Evolutionary conservation across 2,888 invertebrate genomes (phyloP), one percentile per base, ranked within the genome.

Genomic region (Pristionchus fissidentatus): DNA sequence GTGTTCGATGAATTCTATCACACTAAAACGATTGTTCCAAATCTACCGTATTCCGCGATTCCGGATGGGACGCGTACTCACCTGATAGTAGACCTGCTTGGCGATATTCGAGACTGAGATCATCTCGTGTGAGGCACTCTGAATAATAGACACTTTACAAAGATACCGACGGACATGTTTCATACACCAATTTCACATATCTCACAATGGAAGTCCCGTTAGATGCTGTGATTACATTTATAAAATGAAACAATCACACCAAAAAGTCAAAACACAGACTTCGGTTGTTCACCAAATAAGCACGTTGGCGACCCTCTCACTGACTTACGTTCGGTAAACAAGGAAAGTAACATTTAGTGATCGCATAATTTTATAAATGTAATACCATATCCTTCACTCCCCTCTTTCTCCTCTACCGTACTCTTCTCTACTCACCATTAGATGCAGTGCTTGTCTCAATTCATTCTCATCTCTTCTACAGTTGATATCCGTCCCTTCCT

Each of bases 401-500:
- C 32, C 66, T 5, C 26, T 26, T n/a, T 22, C 19, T 19, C 70
- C 26, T n/a, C 70, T 8, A 4, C 38, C 29, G 4, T 15, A n/a
- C 73, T 26, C 29, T 13, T 32, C 29, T 32, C 8, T 32, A 15
- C 49, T 41, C 49, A 89, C 88, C 79, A 85, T 79, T 38, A 85
- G 84, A 55, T 87, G 84, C 10, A 87, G 83, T 8, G 84, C 83
- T 35, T 86, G 86, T 49, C 84, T 29, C n/a, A 89, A 57, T 7
- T 84, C 81, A 5, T 80, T 83, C 22, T 84, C 79, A 57, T 90
- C 88, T 32, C 90, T 82, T 38, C 87, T 84, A 80, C 91, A 91
- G 5, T 88, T 82, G 84, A 91, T 89, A 32, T 80, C 78, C 15
- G 86, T 73, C 3, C 87, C 86, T 57, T 91, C 91, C 83, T 89